Percentiles rank a stretch among this genome's conserved stretches.
Conservation (phyloP, 2,797 vertebrate genomes). For the Octomys mimax region DNA sequence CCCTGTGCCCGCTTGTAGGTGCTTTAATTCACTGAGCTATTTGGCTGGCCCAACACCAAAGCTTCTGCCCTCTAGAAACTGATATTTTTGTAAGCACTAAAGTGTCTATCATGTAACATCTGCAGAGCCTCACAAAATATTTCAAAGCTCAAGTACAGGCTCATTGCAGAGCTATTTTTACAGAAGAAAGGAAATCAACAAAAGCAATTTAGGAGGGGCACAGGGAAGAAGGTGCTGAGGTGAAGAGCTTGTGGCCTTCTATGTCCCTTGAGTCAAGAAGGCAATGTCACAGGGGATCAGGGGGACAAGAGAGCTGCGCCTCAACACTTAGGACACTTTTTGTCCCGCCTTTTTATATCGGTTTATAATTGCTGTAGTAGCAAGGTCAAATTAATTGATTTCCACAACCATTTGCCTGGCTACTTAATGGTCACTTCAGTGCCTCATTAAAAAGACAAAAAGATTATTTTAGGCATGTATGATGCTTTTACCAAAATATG, state of each 20-base stretch:
- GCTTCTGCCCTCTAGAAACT: neutral
- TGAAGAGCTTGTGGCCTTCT: neutral
- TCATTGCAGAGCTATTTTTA: conserved; percentile 37
- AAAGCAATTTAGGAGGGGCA: conserved; percentile 13
- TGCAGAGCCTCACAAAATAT: neutral
- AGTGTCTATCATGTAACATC: neutral
- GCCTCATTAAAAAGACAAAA: neutral
- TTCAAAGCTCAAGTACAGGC: conserved; percentile 13
- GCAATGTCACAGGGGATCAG: neutral
- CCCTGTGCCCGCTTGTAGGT: too few species aligned
- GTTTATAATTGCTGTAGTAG: neutral
- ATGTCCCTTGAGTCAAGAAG: neutral
- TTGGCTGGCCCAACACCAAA: too few species aligned
- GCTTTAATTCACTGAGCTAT: too few species aligned
- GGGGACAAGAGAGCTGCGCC: neutral
- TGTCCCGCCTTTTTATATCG: neutral
- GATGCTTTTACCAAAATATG: conserved; percentile 14
- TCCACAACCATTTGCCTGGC: neutral
- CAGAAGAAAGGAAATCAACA: neutral
- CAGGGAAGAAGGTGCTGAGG: neutral
- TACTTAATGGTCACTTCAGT: neutral
- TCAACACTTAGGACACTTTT: neutral
- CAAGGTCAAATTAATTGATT: conserved; percentile 5
- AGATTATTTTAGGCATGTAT: neutral
- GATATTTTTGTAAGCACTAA: neutral